phyloP scores from a whole-genome alignment of 2,113 vertebrate species.

The Perca schrenkii region DNA sequence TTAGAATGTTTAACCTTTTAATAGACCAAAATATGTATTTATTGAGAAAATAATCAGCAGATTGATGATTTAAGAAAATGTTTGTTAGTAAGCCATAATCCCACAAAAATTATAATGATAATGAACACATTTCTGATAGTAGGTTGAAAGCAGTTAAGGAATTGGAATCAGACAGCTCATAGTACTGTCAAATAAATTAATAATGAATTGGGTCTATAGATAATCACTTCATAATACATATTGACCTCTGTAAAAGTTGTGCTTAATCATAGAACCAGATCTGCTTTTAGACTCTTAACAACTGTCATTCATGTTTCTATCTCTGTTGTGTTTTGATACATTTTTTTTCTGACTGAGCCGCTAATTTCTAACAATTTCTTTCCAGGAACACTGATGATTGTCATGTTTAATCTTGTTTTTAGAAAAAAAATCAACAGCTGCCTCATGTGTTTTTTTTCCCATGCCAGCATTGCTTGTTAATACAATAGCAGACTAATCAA shows the following conservation, averaged over 20 bases:
- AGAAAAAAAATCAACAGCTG: conserved; percentile 35
- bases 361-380: neutral
- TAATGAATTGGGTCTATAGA: neutral
- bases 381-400: conserved; percentile 12
- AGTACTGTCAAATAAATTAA: neutral
- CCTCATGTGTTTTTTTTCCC: conserved; percentile 8
- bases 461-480: conserved; percentile 53
- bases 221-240: neutral
- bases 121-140: neutral
- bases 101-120: neutral
- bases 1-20: neutral
- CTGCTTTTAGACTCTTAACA: conserved; percentile 1
- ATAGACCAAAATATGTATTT: neutral
- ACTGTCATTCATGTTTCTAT: neutral
- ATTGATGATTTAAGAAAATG: neutral
- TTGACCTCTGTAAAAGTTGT: neutral
- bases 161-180: neutral
- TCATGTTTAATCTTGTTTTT: conserved; percentile 48
- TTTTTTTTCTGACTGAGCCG: neutral
- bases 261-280: neutral
- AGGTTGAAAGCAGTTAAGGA: neutral
- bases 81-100: neutral
- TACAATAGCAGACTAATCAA: conserved; percentile 78
- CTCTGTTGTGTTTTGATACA: neutral
- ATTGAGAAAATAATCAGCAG: neutral